Percentiles rank a stretch among this genome's conserved stretches.
Conservation (phyloP, 2,113 vertebrate species). For the Oxyruncus cristatus region DNA sequence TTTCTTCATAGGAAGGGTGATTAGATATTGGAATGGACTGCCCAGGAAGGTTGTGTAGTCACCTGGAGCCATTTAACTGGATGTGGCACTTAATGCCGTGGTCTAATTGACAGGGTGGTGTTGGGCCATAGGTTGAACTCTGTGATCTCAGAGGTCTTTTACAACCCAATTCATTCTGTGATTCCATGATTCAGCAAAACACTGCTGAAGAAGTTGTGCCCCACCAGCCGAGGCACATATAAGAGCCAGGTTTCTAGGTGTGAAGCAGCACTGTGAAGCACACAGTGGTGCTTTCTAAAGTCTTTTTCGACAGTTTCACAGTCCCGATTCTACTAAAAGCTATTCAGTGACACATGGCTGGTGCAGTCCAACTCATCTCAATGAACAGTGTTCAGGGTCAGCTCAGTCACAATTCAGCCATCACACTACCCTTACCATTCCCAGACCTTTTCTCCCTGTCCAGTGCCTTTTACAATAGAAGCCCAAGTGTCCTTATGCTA, state of each 20-base stretch:
- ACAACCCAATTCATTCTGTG: not conserved
- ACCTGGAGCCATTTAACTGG: not conserved
- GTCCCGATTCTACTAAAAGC: not conserved
- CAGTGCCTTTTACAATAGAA: not conserved
- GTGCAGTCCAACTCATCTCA: not conserved
- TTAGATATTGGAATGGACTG: not conserved
- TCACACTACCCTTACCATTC: not conserved
- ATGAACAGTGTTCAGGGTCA: rapidly evolving
- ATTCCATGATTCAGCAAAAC: not conserved
- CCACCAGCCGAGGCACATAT: rapidly evolving
- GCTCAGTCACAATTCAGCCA: not conserved
- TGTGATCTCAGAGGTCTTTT: not conserved
- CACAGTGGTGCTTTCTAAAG: not conserved
- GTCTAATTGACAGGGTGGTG: not conserved
- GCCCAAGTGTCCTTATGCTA: not conserved
- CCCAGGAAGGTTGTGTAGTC: not conserved
- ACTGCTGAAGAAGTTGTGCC: not conserved
- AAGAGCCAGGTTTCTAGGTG: not conserved
- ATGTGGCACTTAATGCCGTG: not conserved
- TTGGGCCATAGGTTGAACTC: not conserved
- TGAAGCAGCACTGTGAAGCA: not conserved
- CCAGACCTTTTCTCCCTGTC: not conserved
- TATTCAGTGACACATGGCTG: not conserved
- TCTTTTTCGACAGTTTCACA: rapidly evolving
- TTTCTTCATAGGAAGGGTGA: not conserved